These are phyloP conservation scores for Pheosia gnoma DNA, from an alignment of 2,888 invertebrate genomes.

Conservation along the genomic window DNA sequence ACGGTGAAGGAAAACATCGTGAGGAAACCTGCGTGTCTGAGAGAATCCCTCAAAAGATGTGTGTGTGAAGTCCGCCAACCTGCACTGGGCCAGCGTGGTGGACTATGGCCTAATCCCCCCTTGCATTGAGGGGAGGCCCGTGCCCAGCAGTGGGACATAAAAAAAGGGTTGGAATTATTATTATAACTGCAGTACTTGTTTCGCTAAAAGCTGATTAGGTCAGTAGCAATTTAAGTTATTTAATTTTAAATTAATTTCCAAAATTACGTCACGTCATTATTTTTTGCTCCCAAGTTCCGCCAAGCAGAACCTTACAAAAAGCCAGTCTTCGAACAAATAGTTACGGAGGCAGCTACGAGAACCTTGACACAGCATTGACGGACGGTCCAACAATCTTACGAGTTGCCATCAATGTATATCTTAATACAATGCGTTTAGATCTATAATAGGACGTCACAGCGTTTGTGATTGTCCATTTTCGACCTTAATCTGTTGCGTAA, in stretches of 20 bases:
- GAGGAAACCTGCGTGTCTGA: no score
- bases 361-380: slow-evolving; percentile 45
- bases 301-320: slow-evolving; percentile 31
- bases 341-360: slow-evolving; percentile 19
- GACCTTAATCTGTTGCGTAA: slow-evolving; percentile 16
- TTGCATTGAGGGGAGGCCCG: no score
- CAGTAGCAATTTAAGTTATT: no score
- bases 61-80: no score
- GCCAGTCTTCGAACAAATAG: slow-evolving; percentile 21
- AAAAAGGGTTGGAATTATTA: no score
- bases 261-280: not conserved
- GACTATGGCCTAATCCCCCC: no score
- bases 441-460: slow-evolving; percentile 31
- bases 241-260: slow-evolving; percentile 7
- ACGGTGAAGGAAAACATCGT: no score
- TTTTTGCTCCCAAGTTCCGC: slow-evolving; percentile 9
- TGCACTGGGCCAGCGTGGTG: no score
- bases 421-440: slow-evolving; percentile 28
- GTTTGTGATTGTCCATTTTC: slow-evolving; percentile 15
- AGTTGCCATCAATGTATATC: slow-evolving; percentile 32
- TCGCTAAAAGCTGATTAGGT: no score
- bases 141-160: no score
- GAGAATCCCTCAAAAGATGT: no score
- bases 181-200: no score
- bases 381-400: slow-evolving; percentile 18